Evolutionary conservation across 1,140 invertebrate genomes (phyloP), one percentile per base, ranked within the genome.

Genomic region (Pseudobourletiella spinata): DNA sequence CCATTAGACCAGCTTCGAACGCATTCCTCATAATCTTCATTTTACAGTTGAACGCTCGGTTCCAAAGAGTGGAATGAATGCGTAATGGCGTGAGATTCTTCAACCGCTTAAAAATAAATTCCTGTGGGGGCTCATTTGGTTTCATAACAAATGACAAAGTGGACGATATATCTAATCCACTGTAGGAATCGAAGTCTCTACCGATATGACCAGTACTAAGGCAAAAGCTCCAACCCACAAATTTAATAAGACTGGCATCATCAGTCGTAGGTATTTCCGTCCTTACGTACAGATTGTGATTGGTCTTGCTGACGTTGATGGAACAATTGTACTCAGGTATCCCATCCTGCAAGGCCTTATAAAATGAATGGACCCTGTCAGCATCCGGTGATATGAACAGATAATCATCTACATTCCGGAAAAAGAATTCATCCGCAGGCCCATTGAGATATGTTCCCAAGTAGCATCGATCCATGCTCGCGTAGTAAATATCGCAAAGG

Each of bases 401-500:
- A 32, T 65, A 65, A 25, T 68, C 67, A 30, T 68, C 67, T 1
- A 65, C 63, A 2, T 14, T 59, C 2, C 61, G 39, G 8, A 63
- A 11, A 44, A 68, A 65, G 15, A 65, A 59, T 30, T 64, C 58
- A 4, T 28, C 59, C n/a, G 11, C 35, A 3, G 2, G 20, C 16
- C 51, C 35, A n/a, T n/a, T n/a, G 1, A 64, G 2, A 39, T 63
- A 63, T 30, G 35, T 29, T 2, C 16, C 4, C 1, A 67, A 58
- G 22, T 64, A 35, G 1, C 28, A 20, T 20, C 39, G 8, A 3
- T 68, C 67, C 51, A 68, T 65, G 3, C 32, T 3, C 0, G 63
- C 67, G 30, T 68, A 68, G 26, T 68, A 68, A 14, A 68, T 61
- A 22, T 60, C 60, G 24, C 67, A 68, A 2, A 68, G 30, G 11